Percentiles rank a stretch among this genome's conserved stretches.
Conservation (phyloP, 2,113 vertebrate genomes). For the Illadopsis cleaveri region DNA sequence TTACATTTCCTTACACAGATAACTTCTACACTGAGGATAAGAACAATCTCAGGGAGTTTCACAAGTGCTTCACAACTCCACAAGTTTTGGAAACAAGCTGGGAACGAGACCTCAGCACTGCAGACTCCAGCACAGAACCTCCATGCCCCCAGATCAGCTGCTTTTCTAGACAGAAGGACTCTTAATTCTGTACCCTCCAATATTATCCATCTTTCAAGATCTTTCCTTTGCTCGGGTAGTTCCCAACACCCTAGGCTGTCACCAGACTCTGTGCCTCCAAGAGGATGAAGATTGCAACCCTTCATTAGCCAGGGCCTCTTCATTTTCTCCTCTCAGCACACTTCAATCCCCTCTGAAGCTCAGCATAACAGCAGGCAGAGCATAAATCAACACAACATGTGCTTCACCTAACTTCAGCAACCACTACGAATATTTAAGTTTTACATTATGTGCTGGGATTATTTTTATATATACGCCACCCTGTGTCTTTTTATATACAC, state of each 20-base stretch:
- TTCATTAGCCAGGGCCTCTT: not conserved
- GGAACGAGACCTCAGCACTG: not conserved
- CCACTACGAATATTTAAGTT: not conserved
- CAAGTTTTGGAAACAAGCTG: not conserved
- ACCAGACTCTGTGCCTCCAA: not conserved
- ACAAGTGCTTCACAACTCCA: not conserved
- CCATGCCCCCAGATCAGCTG: not conserved
- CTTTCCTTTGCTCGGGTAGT: not conserved
- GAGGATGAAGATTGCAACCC: not conserved
- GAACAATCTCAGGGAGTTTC: not conserved
- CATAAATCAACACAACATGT: conserved; percentile 25
- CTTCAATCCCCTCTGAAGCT: not conserved
- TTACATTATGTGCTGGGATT: conserved; percentile 34
- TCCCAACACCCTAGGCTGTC: not conserved
- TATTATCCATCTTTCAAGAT: not conserved
- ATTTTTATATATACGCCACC: conserved; percentile 50
- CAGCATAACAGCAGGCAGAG: conserved; percentile 1
- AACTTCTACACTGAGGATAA: not conserved
- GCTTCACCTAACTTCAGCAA: conserved; percentile 9
- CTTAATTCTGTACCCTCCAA: not conserved
- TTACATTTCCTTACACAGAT: not conserved
- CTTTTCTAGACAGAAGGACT: not conserved
- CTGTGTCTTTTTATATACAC: conserved; percentile 27
- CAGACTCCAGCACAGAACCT: not conserved
- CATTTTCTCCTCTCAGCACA: not conserved